Conservation (phyloP, 2,797 vertebrate species). For the Schizothorax lantsangensis region DNA sequence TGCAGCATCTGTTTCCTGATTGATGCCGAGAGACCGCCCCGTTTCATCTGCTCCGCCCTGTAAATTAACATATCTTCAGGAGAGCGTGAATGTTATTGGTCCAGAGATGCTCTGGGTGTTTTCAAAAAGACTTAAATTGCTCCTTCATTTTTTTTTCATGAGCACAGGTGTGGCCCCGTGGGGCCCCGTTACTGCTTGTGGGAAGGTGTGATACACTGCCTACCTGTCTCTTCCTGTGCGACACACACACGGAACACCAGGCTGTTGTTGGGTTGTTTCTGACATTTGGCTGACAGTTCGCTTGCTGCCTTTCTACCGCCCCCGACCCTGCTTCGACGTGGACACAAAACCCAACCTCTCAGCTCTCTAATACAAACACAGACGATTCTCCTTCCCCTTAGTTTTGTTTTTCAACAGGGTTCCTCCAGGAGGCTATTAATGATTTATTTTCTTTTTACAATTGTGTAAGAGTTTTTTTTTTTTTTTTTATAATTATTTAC, state of each 20-base stretch:
- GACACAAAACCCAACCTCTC: neutral
- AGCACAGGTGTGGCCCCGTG: slow-evolving; percentile 87
- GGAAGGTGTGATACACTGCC: slow-evolving; percentile 99
- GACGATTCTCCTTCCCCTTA: neutral
- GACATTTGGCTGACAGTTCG: slow-evolving; percentile 94
- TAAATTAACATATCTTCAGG: slow-evolving; percentile 71
- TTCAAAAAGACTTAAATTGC: slow-evolving; percentile 73
- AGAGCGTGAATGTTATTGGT: slow-evolving; percentile 83
- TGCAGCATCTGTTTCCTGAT: slow-evolving; percentile 83
- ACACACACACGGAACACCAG: slow-evolving; percentile 84
- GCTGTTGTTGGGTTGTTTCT: slow-evolving; percentile 99
- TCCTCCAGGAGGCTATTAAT: neutral
- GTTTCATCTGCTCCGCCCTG: slow-evolving; percentile 55
- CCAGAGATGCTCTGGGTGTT: slow-evolving; percentile 86
- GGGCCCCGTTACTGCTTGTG: slow-evolving; percentile 92
- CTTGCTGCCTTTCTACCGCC: slow-evolving; percentile 78
- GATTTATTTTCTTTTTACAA: neutral
- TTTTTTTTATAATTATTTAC: neutral
- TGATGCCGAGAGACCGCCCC: slow-evolving; percentile 78
- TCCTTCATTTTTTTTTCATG: slow-evolving; percentile 84
- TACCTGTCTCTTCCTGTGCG: slow-evolving; percentile 99
- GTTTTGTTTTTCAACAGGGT: neutral
- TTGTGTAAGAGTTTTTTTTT: neutral
- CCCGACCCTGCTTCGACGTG: slow-evolving; percentile 37
- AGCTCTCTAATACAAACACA: neutral